Percentiles rank a stretch among this genome's conserved stretches.
These are phyloP conservation scores for Coleophora flavipennella DNA, from an alignment of 2,888 invertebrate genomes.

Conservation along the genomic window DNA sequence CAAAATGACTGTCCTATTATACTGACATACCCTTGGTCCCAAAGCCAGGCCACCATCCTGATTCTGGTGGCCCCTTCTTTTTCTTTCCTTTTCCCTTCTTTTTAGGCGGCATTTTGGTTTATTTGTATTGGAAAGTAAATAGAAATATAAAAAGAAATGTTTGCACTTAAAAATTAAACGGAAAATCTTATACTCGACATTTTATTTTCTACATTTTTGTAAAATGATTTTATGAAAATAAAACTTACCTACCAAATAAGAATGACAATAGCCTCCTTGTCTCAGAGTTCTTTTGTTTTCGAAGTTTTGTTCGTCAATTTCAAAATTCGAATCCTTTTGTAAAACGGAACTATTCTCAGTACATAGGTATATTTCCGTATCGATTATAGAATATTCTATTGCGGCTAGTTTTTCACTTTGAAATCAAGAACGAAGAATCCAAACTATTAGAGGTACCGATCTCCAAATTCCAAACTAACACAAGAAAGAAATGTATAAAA, in stretches of 20 bases:
- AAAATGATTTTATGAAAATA: slow-evolving; percentile 20
- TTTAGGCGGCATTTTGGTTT: slow-evolving; percentile 46
- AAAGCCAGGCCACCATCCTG: slow-evolving; percentile 65
- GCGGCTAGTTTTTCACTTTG: no score
- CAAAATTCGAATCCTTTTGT: slow-evolving; percentile 7
- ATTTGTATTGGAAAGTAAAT: slow-evolving; percentile 11
- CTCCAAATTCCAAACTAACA: no score
- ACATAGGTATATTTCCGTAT: no score
- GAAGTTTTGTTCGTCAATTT: slow-evolving; percentile 14
- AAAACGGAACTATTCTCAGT: no score
- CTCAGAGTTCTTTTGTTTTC: slow-evolving; percentile 22
- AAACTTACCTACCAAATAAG: slow-evolving; percentile 36
- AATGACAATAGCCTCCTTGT: slow-evolving; percentile 5
- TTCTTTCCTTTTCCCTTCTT: slow-evolving; percentile 30
- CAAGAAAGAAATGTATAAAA: no score
- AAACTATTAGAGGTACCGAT: no score
- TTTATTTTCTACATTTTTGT: slow-evolving; percentile 11
- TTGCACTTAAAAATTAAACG: slow-evolving; percentile 23
- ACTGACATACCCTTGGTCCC: slow-evolving; percentile 53
- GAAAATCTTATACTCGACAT: slow-evolving; percentile 47
- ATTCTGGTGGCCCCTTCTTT: slow-evolving; percentile 52
- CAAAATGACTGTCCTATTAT: not conserved
- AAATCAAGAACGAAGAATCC: no score
- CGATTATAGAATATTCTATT: no score
- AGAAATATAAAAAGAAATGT: slow-evolving; percentile 16